Evolutionary conservation across 2,797 vertebrate species (phyloP).

Genomic region (Anableps anableps): DNA sequence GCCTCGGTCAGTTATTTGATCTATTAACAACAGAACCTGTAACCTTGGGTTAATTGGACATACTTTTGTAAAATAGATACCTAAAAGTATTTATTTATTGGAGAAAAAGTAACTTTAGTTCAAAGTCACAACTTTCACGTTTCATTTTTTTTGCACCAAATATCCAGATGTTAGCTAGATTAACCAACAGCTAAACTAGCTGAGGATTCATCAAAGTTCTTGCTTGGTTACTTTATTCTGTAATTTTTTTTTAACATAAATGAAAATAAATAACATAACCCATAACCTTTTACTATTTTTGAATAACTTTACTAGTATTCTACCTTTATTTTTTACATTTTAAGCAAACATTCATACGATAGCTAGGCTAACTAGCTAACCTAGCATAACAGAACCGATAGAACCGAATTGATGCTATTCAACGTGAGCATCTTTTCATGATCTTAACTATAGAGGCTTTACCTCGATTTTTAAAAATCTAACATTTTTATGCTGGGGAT

Average conservation of each 20-base stretch:
- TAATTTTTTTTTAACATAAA: background rate
- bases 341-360: background rate
- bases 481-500: background rate
- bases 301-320: background rate
- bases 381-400: background rate
- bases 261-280: background rate
- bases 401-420: background rate
- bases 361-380: background rate
- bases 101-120: background rate
- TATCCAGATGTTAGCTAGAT: background rate
- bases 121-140: background rate
- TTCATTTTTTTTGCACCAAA: background rate
- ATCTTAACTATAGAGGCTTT: background rate
- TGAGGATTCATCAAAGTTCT: background rate
- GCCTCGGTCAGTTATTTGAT: background rate
- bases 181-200: background rate
- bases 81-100: background rate
- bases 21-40: background rate
- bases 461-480: background rate
- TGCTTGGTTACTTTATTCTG: background rate
- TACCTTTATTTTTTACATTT: background rate
- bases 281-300: background rate
- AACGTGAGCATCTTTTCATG: background rate
- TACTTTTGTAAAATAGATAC: background rate
- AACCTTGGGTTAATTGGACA: background rate